Evolutionary conservation across 2,888 invertebrate genomes (phyloP).

Genomic region (Frankliniella intonsa): DNA sequence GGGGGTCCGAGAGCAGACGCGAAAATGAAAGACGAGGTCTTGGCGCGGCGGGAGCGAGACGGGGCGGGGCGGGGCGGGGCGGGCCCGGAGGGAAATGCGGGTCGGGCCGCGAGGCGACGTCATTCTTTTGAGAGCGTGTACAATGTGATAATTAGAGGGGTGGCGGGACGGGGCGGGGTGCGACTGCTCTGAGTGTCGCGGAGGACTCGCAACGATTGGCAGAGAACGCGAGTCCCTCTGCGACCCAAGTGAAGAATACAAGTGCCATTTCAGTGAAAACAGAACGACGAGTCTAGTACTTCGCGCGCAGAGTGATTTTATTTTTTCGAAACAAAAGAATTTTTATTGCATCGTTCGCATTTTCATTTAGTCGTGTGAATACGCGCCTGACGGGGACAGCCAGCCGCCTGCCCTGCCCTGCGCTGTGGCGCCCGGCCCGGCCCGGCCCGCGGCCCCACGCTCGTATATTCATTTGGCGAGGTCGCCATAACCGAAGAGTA

Average conservation of each 20-base stretch:
- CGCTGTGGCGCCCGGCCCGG: too few species aligned
- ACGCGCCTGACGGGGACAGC: too few species aligned
- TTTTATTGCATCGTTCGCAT: too few species aligned
- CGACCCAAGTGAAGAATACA: background rate
- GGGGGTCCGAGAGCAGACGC: background rate
- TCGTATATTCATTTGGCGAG: background rate
- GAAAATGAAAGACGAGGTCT: background rate
- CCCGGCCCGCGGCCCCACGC: too few species aligned
- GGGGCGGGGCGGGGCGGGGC: background rate
- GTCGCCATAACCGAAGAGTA: background rate
- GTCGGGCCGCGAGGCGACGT: background rate
- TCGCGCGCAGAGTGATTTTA: background rate
- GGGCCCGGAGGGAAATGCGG: background rate
- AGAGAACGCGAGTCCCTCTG: background rate
- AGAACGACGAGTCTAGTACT: too few species aligned
- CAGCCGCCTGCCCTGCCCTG: too few species aligned
- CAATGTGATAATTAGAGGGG: conserved; percentile 15
- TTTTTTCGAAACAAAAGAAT: too few species aligned
- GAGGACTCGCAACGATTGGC: background rate
- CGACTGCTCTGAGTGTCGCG: background rate
- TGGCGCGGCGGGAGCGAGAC: background rate
- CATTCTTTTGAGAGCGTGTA: background rate
- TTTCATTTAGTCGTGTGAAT: too few species aligned
- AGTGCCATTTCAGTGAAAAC: background rate
- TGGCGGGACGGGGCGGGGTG: background rate